phyloP scores from a whole-genome alignment of 1,140 invertebrate species.

The Dinoponera quadriceps region DNA sequence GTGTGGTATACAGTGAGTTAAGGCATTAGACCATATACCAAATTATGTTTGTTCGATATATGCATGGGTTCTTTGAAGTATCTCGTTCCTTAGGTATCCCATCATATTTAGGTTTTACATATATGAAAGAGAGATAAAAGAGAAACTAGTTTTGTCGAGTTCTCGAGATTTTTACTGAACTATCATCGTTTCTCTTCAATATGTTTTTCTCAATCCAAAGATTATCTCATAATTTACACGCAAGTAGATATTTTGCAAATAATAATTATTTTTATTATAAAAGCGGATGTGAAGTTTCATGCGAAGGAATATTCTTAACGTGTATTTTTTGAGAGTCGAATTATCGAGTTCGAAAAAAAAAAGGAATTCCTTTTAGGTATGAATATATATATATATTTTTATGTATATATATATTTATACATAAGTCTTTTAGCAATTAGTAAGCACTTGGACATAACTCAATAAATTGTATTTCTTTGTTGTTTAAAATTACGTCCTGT shows the following conservation, averaged over 20 bases:
- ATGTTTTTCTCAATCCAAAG: neutral
- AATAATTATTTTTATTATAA: neutral
- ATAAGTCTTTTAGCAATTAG: conserved; percentile 60
- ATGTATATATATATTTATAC: conserved; percentile 18
- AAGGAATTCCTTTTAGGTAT: neutral
- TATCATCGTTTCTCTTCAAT: conserved; percentile 13
- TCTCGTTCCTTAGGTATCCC: neutral
- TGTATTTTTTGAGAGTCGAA: neutral
- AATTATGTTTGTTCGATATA: conserved; percentile 36
- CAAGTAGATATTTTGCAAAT: conserved; percentile 1
- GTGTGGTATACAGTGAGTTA: conserved; percentile 42
- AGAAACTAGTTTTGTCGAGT: conserved; percentile 10
- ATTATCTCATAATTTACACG: neutral
- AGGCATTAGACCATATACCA: conserved; percentile 1
- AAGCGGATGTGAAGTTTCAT: neutral
- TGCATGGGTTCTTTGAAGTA: neutral
- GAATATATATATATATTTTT: conserved; percentile 12
- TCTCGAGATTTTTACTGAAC: conserved; percentile 10
- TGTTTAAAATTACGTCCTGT: conserved; percentile 82
- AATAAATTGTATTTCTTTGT: conserved; percentile 80
- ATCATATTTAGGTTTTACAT: neutral
- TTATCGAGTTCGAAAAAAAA: neutral
- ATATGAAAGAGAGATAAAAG: neutral
- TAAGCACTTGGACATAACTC: conserved; percentile 54
- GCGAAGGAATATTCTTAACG: neutral